phyloP scores from a whole-genome alignment of 2,113 vertebrate genomes.

The Uria aalge region DNA sequence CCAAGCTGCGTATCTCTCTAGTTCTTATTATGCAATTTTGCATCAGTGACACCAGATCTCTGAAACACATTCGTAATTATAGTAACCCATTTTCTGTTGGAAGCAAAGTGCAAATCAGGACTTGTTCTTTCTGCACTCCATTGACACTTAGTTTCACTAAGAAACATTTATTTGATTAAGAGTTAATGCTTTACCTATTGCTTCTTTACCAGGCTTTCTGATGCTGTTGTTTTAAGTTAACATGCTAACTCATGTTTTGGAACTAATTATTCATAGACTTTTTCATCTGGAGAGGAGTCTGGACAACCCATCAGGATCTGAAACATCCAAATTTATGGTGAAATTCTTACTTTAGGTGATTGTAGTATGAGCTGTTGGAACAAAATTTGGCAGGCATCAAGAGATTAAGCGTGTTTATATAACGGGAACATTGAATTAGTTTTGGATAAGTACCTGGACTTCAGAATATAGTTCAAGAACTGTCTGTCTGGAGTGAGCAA shows the following conservation, averaged over 20 bases:
- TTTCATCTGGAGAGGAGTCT: not conserved
- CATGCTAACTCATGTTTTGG: not conserved
- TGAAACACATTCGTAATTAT: not conserved
- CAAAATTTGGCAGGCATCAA: not conserved
- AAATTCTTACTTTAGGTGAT: not conserved
- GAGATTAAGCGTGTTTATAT: not conserved
- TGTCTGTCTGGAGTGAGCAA: slow-evolving; percentile 3
- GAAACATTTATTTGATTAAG: not conserved
- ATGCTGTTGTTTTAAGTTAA: not conserved
- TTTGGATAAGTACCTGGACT: slow-evolving; percentile 8
- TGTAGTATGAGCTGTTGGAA: not conserved
- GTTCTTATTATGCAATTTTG: not conserved
- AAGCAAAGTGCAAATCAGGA: not conserved
- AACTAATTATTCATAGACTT: not conserved
- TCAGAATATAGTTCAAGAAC: not conserved
- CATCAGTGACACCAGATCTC: not conserved
- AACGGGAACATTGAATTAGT: not conserved
- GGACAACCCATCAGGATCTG: not conserved
- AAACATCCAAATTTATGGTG: not conserved
- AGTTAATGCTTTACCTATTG: not conserved
- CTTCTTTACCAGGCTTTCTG: not conserved
- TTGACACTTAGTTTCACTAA: not conserved
- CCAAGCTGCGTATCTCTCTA: not conserved
- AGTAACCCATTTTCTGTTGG: not conserved
- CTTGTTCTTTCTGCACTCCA: not conserved